phyloP scores from a whole-genome alignment of 2,797 vertebrate genomes.

The Xerus rutilus region DNA sequence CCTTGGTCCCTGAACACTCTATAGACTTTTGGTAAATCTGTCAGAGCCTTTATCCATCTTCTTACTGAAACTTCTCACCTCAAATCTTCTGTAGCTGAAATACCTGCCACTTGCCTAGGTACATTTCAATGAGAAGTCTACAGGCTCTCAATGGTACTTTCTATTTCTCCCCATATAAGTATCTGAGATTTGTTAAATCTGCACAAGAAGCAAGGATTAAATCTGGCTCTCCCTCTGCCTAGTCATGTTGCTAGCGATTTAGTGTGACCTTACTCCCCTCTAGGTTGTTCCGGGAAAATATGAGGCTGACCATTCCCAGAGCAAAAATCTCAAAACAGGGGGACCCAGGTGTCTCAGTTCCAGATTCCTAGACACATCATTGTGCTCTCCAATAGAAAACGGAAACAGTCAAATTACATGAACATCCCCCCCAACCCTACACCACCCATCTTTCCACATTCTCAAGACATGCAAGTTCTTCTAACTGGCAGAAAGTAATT shows the following conservation, averaged over 20 bases:
- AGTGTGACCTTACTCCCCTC: background rate
- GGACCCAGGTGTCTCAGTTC: background rate
- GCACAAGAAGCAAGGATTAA: background rate
- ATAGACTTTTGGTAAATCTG: background rate
- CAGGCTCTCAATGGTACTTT: background rate
- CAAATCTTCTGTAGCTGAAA: background rate
- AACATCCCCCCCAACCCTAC: no score
- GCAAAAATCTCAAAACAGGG: background rate
- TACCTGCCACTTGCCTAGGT: background rate
- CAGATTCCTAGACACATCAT: no score
- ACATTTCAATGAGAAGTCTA: background rate
- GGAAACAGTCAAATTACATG: no score
- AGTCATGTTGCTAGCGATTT: background rate
- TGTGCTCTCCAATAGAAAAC: background rate
- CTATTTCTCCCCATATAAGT: background rate
- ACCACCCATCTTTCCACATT: background rate
- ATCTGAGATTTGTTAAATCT: background rate
- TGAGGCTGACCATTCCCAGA: background rate
- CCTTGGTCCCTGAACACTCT: background rate
- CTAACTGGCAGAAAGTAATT: constrained; percentile 4
- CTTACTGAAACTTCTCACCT: background rate
- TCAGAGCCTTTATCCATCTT: background rate
- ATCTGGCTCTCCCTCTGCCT: background rate
- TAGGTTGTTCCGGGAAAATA: background rate
- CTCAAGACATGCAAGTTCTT: background rate